Percentiles rank a stretch among this genome's conserved stretches.
Evolutionary conservation across 2,888 invertebrate genomes (phyloP).

Genomic region (Calameuta pallipes): DNA sequence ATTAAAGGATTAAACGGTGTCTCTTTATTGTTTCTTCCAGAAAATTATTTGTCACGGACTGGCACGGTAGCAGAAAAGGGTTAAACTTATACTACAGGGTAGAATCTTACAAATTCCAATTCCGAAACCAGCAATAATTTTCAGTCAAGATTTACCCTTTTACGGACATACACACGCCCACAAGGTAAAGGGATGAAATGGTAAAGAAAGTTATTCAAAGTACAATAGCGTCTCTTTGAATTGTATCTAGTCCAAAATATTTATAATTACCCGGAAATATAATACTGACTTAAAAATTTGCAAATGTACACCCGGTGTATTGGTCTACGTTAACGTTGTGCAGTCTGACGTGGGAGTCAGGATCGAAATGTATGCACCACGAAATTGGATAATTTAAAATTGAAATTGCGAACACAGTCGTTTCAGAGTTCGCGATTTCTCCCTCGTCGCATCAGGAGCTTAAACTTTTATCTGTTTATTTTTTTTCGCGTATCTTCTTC

Average conservation of each 20-base stretch:
- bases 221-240: neutral
- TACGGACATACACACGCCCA: neutral
- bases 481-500: constrained; percentile 17
- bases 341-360: neutral
- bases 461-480: constrained; percentile 19
- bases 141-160: neutral
- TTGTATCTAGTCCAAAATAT: neutral
- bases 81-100: neutral
- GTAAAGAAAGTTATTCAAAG: neutral
- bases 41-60: neutral
- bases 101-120: neutral
- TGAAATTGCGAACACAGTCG: constrained; percentile 42
- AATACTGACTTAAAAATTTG: neutral
- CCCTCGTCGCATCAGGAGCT: neutral
- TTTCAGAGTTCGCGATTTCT: constrained; percentile 10
- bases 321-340: neutral
- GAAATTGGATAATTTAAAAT: constrained; percentile 49
- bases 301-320: neutral
- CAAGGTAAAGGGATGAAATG: neutral
- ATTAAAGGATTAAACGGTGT: neutral
- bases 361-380: constrained; percentile 2
- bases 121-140: neutral
- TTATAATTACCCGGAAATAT: neutral
- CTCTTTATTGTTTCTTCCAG: neutral
- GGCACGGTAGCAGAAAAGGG: neutral